Base-by-base conservation (phyloP, 1,140 invertebrate species). In the Metaphire vulgaris region DNA sequence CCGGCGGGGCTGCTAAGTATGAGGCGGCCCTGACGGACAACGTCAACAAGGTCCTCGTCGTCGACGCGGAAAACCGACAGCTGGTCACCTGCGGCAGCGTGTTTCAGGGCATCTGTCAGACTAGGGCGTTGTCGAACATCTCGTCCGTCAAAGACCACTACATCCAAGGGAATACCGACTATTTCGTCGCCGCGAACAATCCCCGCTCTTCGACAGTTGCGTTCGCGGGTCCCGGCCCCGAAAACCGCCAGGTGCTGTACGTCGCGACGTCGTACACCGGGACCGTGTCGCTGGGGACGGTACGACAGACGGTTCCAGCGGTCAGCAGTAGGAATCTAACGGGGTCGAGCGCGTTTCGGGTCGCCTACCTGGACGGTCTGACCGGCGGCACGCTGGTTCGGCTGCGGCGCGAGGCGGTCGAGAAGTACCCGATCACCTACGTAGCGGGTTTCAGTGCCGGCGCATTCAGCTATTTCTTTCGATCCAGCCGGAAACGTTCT, bases 401-500 rank as follows among this genome's bases (percentile, higher is more conserved):
- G 72, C 73, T 1, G 79, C 78, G 66, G 77, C 80, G 56, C 77
- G 79, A n/a, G 30, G 29, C 33, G 30, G n/a, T 33, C 1, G 77
- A 81, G 26, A 78, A 79, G 2, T 86, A 84, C 74, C 79, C 78
- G 21, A 95, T 99, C 79, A 93, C 92, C 80, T 99, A 99, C 87
- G 90, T 99, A 1, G 96, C 96, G 86, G 96, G 96, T 6, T 99
- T 99, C 86, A 91, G 91, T 82, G 96, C 95, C 2, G 94, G 95
- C 81, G 91, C 92, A 15, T 99, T 99, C 86, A 96, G 94, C 79
- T 99, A 99, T 86, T 97, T 98, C 98, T 29, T 97, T 95, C 96
- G 0, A 95, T 95, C 0, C 97, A 99, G 86, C 91, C 95, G 86
- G 90, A 91, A 80, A 89, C 90, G 77, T 91, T 90, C 6, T 88